Conservation (phyloP, 2,113 vertebrate species). For the Grallaria varia region DNA sequence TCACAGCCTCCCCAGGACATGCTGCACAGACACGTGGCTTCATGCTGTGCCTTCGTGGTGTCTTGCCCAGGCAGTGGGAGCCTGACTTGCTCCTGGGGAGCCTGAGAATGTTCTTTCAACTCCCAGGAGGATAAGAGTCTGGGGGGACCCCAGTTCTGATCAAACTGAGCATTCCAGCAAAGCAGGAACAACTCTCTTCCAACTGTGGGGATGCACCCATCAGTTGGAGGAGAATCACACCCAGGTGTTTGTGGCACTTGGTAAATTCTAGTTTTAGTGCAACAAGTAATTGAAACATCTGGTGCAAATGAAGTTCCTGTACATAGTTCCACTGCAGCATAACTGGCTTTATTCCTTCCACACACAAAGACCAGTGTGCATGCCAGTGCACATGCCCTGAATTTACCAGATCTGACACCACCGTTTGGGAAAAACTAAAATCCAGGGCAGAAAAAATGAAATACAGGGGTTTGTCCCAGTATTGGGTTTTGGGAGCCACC, state of each 20-base stretch:
- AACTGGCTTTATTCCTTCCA: conserved; percentile 57
- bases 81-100: neutral
- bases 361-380: neutral
- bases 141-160: neutral
- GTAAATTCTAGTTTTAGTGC: conserved; percentile 50
- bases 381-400: neutral
- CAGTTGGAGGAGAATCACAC: neutral
- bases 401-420: neutral
- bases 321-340: conserved; percentile 24
- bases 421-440: neutral
- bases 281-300: neutral
- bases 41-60: neutral
- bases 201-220: neutral
- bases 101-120: neutral
- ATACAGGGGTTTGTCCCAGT: neutral
- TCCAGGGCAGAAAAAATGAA: neutral
- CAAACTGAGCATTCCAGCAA: neutral
- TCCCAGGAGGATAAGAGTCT: neutral
- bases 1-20: rapidly evolving
- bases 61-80: rapidly evolving
- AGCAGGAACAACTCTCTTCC: neutral
- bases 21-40: rapidly evolving
- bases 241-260: conserved; percentile 46
- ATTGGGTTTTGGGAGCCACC: neutral
- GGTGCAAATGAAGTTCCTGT: conserved; percentile 47